Percentiles rank a stretch among this genome's conserved stretches.
Evolutionary conservation across 2,888 invertebrate genomes (phyloP).

Genomic region (Ichneumon xanthorius): DNA sequence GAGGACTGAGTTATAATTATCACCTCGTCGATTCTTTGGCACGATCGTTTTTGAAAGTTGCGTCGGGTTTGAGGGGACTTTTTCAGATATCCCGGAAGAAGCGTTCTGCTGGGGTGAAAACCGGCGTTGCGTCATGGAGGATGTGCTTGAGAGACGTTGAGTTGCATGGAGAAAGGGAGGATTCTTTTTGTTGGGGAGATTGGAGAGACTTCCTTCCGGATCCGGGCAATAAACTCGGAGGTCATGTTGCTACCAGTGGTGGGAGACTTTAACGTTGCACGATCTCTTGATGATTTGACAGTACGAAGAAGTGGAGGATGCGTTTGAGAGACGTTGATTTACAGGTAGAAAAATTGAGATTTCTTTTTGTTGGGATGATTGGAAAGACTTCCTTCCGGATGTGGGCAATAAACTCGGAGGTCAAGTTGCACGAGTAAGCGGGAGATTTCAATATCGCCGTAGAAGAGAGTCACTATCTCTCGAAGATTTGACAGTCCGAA

Average conservation of each 20-base stretch:
- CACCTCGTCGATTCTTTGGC: slow-evolving; percentile 15
- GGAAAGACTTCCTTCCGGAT: slow-evolving; percentile 1
- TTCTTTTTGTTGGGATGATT: not conserved
- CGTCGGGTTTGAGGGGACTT: not conserved
- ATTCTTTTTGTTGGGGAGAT: not conserved
- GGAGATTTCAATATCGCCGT: not conserved
- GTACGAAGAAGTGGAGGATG: not conserved
- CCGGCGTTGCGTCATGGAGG: not conserved
- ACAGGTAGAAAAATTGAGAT: not conserved
- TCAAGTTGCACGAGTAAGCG: not conserved
- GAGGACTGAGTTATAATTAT: slow-evolving; percentile 51
- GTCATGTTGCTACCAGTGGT: not conserved
- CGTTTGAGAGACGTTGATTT: not conserved
- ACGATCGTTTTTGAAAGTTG: slow-evolving; percentile 15
- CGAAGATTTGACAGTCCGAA: slow-evolving; percentile 45
- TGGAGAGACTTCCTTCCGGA: slow-evolving; percentile 3
- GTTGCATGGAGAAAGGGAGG: not conserved
- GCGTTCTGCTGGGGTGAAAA: not conserved
- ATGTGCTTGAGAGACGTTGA: not conserved
- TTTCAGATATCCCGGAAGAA: slow-evolving; percentile 2
- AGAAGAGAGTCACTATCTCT: slow-evolving; percentile 36
- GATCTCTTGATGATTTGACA: slow-evolving; percentile 51
- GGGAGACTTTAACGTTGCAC: slow-evolving; percentile 15
- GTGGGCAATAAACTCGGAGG: too few relatives aligned
- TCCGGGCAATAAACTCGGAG: too few relatives aligned